Evolutionary conservation across 2,888 invertebrate genomes (phyloP), one percentile per base, ranked within the genome.

Genomic region (Boloria selene): DNA sequence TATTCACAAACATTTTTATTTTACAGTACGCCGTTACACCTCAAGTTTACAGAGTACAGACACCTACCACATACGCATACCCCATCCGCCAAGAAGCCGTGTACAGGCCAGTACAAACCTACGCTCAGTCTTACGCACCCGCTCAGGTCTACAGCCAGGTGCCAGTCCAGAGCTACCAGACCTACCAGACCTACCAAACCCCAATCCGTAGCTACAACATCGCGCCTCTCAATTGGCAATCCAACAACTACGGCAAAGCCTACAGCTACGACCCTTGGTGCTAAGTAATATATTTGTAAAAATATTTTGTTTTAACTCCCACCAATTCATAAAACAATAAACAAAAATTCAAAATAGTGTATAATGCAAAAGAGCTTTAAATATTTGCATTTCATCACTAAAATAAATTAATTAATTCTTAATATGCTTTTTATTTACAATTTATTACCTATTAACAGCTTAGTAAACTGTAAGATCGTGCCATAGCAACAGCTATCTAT

Each of bases 261-360:
- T 68, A 65, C 63, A 67, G 60, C 49, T 52, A 53, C 7, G 55
- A 65, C 61, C 64, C 65, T 3, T 73, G 64, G 72, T 73, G 65
- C 61, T 71, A 44, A 68, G 18, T 5, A 26, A 10, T 31, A 16
- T 49, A 7, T 16, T n/a, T 16, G 7, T 26, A 6, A 6, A 26
- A 22, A 16, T 1, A n/a, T n/a, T 16, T 10, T 22, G 42, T 45
- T 14, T 18, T 45, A 56, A 17, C 13, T 61, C 61, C 65, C 65
- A 65, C 65, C 65, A 49, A 38, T 4, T 31, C 13, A n/a, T 14
- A 50, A 26, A 18, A 42, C 50, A 50, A 56, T 16, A 14, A 10
- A 16, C 7, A 26, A 58, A 51, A 50, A 42, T 59, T 49, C 49
- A 38, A 50, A 59, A 50, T 59, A 47, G 4, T 18, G 31, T 59